Percentiles rank a stretch among this genome's conserved stretches.
phyloP scores from a whole-genome alignment of 2,113 vertebrate species.

The Uria aalge region DNA sequence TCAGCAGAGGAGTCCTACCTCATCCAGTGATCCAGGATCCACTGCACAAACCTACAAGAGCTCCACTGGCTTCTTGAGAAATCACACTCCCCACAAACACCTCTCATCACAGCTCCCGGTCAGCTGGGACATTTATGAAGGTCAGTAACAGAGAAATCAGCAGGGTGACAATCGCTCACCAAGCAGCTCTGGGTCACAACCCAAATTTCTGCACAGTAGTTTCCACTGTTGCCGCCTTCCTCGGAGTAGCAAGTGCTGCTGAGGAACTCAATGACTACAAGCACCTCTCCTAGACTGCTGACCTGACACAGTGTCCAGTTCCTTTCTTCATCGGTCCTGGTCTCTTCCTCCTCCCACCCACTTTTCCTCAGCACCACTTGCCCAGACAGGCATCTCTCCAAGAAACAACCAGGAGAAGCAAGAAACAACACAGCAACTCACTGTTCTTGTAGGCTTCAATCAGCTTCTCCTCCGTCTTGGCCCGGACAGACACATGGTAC shows the following conservation, averaged over 20 bases:
- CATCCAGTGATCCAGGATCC: not conserved
- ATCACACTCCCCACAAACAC: not conserved
- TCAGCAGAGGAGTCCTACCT: not conserved
- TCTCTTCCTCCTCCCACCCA: not conserved
- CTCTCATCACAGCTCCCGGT: not conserved
- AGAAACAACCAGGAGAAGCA: not conserved
- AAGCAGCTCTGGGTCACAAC: not conserved
- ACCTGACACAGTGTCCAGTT: not conserved
- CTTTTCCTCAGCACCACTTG: not conserved
- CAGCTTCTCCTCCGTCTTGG: not conserved
- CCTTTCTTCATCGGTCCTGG: not conserved
- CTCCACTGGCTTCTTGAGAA: not conserved
- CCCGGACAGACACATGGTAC: conserved; percentile 44
- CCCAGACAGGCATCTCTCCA: not conserved
- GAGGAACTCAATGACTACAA: not conserved
- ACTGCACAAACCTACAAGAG: not conserved
- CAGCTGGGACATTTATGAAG: not conserved
- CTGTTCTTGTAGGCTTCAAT: conserved; percentile 18
- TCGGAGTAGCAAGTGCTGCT: not conserved
- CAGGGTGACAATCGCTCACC: not conserved
- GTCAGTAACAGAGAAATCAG: not conserved
- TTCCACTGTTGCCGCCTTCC: not conserved
- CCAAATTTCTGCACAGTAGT: not conserved
- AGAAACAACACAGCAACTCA: conserved; percentile 3
- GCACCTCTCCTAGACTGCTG: not conserved